Evolutionary conservation across 2,888 invertebrate species (phyloP), one percentile per base, ranked within the genome.

Genomic region (Clepsis dumicolana): DNA sequence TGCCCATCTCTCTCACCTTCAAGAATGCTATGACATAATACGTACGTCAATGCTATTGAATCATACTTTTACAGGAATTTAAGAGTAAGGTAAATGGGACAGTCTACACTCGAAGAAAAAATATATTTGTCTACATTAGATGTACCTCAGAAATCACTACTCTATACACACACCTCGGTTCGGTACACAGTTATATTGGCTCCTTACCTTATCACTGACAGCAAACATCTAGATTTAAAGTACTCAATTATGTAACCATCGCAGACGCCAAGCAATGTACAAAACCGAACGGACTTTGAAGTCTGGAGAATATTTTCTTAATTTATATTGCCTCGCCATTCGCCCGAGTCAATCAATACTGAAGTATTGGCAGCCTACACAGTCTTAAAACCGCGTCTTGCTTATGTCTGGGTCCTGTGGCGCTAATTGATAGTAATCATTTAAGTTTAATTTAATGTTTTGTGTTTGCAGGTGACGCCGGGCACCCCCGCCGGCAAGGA

Each of bases 401-500:
- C 64, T 68, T 68, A 64, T 59, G 59, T 68, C 53, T 68, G 64
- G 63, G 25, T 24, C 44, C 14, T 18, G 27, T 25, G 24, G 16
- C 21, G 32, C 52, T 68, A 68, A 64, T 70, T 61, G 57, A 72
- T 59, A 70, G 25, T 44, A 5, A 16, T 41, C 41, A 44, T 44
- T 44, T 18, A 44, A 44, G 18, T 44, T 44, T 8, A 44, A 44
- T 44, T 18, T 4, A 14, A n/a, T n/a, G 14, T n/a, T 7, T 35
- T 44, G n/a, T 10, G 41, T 72, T 94, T 94, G 21, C 94, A 99
- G 98, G 98, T 98, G 83, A 97, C 97, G 81, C 95, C 96, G 68
- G 97, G 97, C 73, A 96, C 96, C 72, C 98, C 98, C 1, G 96
- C 97, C n/a, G 96, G 97, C 79, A 96, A 96, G 63, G 96, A 96